phyloP scores from a whole-genome alignment of 2,113 vertebrate genomes.

The Pterocles orientalis region DNA sequence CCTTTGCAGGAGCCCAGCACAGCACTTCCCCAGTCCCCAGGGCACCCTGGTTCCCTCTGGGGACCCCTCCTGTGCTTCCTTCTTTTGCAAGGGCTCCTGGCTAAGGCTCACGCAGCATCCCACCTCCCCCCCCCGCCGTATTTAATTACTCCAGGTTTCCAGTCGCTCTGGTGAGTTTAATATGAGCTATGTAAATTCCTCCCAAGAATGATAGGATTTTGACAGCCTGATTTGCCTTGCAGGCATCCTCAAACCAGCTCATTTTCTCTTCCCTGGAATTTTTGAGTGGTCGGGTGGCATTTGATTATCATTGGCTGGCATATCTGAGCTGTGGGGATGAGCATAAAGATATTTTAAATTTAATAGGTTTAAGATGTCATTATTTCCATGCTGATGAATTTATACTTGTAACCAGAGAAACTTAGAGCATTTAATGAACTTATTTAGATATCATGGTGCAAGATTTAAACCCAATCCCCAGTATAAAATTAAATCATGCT shows the following conservation, averaged over 20 bases:
- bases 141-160: constrained; percentile 70
- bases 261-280: constrained; percentile 71
- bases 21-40: accelerated
- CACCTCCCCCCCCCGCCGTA: neutral
- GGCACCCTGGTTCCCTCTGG: accelerated
- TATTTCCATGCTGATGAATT: constrained; percentile 72
- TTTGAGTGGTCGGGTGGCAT: constrained; percentile 68
- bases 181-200: constrained; percentile 71
- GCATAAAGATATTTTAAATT: constrained; percentile 71
- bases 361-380: constrained; percentile 74
- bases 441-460: constrained; percentile 62
- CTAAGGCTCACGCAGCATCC: neutral
- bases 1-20: neutral
- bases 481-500: constrained; percentile 69
- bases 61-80: neutral
- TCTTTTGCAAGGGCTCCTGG: neutral
- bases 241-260: constrained; percentile 70
- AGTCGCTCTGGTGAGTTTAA: constrained; percentile 57
- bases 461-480: constrained; percentile 33
- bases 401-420: constrained; percentile 68
- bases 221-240: constrained; percentile 70
- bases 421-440: constrained; percentile 69
- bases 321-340: constrained; percentile 61
- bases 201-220: constrained; percentile 61
- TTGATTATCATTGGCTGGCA: constrained; percentile 73